These are phyloP conservation scores for Takifugu ocellatus DNA, from an alignment of 2,797 vertebrate genomes.

Conservation along the genomic window DNA sequence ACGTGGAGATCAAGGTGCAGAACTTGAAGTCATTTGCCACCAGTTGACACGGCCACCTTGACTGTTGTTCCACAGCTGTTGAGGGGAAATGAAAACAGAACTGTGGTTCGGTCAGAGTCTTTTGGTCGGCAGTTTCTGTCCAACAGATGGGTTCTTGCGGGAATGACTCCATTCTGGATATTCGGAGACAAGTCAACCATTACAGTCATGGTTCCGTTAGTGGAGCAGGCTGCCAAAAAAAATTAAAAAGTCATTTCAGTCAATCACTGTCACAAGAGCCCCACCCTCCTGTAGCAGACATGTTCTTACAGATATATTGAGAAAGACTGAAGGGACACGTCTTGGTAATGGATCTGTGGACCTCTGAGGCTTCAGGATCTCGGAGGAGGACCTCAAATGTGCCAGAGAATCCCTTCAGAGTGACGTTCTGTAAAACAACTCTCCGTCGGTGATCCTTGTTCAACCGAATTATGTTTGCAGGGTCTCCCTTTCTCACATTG, in stretches of 20 bases:
- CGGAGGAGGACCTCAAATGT: constrained; percentile 70
- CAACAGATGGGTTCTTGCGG: constrained; percentile 57
- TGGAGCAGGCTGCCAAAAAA: constrained; percentile 70
- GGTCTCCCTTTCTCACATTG: constrained; percentile 52
- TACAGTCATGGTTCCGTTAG: constrained; percentile 69
- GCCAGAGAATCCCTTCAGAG: constrained; percentile 53
- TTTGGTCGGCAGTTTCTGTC: constrained; percentile 69
- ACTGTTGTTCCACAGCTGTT: constrained; percentile 73
- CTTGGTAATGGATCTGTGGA: not conserved
- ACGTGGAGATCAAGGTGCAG: not conserved
- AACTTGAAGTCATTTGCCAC: not conserved
- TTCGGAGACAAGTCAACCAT: constrained; percentile 60
- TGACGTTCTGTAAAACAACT: constrained; percentile 49
- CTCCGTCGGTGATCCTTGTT: not conserved
- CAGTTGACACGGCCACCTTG: constrained; percentile 32
- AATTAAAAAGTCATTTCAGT: not conserved
- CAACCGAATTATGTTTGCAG: constrained; percentile 6
- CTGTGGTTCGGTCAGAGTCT: constrained; percentile 57
- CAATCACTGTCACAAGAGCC: too few species aligned
- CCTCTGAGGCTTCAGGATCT: constrained; percentile 55
- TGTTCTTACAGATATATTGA: constrained; percentile 62
- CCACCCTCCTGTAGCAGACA: rapidly evolving
- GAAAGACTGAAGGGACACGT: constrained; percentile 13
- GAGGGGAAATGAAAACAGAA: constrained; percentile 75
- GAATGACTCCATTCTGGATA: constrained; percentile 41